Percentiles rank a stretch among this genome's conserved stretches.
phyloP scores from a whole-genome alignment of 2,888 invertebrate genomes.

The Plutella xylostella region DNA sequence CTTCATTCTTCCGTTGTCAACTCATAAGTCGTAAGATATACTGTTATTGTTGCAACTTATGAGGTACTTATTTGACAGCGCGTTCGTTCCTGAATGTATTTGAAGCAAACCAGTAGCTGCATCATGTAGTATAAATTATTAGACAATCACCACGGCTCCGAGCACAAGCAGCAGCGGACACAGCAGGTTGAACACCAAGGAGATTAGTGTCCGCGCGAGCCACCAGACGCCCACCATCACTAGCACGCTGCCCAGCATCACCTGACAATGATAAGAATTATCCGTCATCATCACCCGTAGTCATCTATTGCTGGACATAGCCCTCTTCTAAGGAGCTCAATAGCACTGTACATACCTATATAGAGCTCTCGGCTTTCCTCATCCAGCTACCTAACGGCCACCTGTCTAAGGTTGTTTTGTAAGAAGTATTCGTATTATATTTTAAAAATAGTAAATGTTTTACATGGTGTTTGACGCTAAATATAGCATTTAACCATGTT shows the following conservation, averaged over 20 bases:
- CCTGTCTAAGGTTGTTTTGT: too few relatives aligned
- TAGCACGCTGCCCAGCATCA: slow-evolving; percentile 51
- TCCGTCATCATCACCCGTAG: not conserved
- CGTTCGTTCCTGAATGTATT: too few relatives aligned
- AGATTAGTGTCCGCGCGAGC: slow-evolving; percentile 41
- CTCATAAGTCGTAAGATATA: too few relatives aligned
- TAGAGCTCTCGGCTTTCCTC: not conserved
- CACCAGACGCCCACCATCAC: slow-evolving; percentile 55
- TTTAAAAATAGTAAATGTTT: not conserved
- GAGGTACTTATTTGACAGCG: too few relatives aligned
- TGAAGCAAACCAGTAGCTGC: too few relatives aligned
- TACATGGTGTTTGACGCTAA: not conserved
- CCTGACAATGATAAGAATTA: slow-evolving; percentile 24
- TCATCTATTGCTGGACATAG: too few relatives aligned
- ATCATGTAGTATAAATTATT: too few relatives aligned
- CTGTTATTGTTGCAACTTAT: too few relatives aligned
- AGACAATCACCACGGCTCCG: slow-evolving; percentile 49
- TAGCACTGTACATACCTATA: not conserved
- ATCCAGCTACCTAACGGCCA: too few relatives aligned
- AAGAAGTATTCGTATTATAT: not conserved
- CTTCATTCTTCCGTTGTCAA: too few relatives aligned
- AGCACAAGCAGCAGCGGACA: slow-evolving; percentile 48
- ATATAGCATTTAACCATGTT: not conserved
- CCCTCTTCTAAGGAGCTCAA: not conserved
- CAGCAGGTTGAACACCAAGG: slow-evolving; percentile 42